Evolutionary conservation across 1,140 invertebrate genomes (phyloP).

Genomic region (Polypedilum vanderplanki): DNA sequence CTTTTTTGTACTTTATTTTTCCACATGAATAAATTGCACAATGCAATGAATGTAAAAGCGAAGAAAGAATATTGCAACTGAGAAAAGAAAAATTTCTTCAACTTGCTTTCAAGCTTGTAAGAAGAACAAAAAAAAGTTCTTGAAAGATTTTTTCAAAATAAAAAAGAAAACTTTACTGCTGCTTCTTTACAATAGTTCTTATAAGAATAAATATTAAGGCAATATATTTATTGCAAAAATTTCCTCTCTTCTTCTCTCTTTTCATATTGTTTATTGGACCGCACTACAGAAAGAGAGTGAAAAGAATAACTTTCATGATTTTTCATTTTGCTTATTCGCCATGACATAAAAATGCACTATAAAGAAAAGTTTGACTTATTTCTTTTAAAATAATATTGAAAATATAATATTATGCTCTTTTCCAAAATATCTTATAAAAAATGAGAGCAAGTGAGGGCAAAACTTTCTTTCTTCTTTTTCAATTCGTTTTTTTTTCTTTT

Average conservation of each 20-base stretch:
- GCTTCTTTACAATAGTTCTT: not conserved
- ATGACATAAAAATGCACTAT: slow-evolving; percentile 6
- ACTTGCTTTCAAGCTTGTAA: not conserved
- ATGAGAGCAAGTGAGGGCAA: too few species aligned
- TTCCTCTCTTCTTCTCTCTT: not conserved
- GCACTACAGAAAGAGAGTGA: not conserved
- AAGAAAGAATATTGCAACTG: not conserved
- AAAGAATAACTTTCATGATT: slow-evolving; percentile 9
- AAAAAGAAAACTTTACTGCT: not conserved
- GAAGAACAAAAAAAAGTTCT: not conserved
- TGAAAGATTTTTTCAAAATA: not conserved
- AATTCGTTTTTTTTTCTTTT: too few species aligned
- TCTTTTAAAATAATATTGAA: too few species aligned
- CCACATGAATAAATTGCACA: slow-evolving; percentile 18
- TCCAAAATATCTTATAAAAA: too few species aligned
- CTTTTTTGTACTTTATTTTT: slow-evolving; percentile 21
- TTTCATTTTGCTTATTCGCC: not conserved
- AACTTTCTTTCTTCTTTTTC: too few species aligned
- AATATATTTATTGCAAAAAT: not conserved
- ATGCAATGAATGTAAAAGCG: slow-evolving; percentile 9
- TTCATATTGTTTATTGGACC: slow-evolving; percentile 13
- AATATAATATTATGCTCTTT: too few species aligned
- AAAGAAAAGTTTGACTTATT: slow-evolving; percentile 16
- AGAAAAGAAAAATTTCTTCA: not conserved
- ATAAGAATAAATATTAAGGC: slow-evolving; percentile 8